A percentile compares a stretch with the other conserved stretches of the same genome.
Evolutionary conservation across 2,888 invertebrate genomes (phyloP).

Genomic region (Ectemnius cavifrons): DNA sequence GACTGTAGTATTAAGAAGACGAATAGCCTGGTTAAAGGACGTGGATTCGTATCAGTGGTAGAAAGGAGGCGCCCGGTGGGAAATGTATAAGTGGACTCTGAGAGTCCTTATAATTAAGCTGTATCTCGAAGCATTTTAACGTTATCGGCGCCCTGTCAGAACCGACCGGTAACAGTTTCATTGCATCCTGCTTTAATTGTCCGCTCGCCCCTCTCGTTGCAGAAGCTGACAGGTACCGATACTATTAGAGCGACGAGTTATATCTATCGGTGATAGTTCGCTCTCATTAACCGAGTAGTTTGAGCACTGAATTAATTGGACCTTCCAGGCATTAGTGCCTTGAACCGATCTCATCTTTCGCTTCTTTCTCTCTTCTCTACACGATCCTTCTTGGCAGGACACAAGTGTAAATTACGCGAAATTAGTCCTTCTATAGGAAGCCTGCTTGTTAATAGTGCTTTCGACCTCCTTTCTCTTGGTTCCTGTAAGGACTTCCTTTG

Average conservation of each 20-base stretch:
- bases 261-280: constrained; percentile 4
- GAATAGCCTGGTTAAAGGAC: background rate
- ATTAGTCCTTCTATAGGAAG: constrained; percentile 48
- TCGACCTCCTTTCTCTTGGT: constrained; percentile 41
- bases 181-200: constrained; percentile 5
- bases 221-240: background rate
- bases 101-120: background rate
- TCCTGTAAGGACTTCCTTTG: too few relatives aligned
- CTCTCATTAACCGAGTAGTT: constrained; percentile 1
- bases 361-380: background rate
- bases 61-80: background rate
- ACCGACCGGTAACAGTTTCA: background rate
- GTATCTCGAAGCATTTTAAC: constrained; percentile 3
- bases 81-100: background rate
- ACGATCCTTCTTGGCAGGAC: constrained; percentile 18
- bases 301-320: constrained; percentile 46
- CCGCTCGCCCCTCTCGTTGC: background rate
- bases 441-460: background rate
- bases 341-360: constrained; percentile 17
- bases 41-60: background rate
- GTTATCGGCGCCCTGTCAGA: background rate
- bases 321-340: constrained; percentile 25
- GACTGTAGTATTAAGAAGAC: constrained; percentile 6
- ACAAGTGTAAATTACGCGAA: constrained; percentile 49
- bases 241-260: background rate